These are phyloP conservation scores for Phylloscopus trochiloides DNA, from an alignment of 2,113 vertebrate genomes.

Conservation along the genomic window DNA sequence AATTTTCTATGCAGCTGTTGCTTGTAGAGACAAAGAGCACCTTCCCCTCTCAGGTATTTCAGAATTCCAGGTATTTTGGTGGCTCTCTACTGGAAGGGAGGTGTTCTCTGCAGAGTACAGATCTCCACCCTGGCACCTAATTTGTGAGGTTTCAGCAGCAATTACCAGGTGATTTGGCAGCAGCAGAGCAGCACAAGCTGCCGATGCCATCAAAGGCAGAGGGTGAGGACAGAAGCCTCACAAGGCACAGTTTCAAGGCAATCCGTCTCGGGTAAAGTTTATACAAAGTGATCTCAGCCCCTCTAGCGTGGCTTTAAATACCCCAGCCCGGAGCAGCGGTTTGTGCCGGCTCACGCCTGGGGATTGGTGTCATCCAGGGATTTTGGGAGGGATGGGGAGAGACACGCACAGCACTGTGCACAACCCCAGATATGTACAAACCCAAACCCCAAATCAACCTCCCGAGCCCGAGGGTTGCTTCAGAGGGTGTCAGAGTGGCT, in stretches of 20 bases:
- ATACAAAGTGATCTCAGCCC: neutral
- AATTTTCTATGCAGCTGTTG: neutral
- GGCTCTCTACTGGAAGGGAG: neutral
- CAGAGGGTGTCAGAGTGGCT: neutral
- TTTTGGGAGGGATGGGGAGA: neutral
- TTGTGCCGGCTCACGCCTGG: neutral
- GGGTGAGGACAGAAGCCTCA: neutral
- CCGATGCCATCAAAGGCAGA: neutral
- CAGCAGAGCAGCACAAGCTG: neutral
- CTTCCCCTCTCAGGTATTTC: neutral
- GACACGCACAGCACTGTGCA: rapidly evolving
- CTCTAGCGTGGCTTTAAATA: neutral
- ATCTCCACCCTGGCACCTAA: neutral
- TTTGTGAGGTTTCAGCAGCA: neutral
- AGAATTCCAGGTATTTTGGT: neutral
- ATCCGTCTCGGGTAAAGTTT: neutral
- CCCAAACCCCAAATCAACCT: neutral
- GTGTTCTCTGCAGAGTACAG: neutral
- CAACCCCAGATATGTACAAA: neutral
- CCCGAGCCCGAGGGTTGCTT: neutral
- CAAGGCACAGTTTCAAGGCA: constrained; percentile 1
- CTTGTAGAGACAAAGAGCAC: neutral
- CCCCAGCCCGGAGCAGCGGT: neutral
- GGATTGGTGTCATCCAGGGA: neutral
- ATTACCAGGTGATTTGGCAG: neutral